Evolutionary conservation across 2,113 vertebrate species (phyloP), one percentile per base, ranked within the genome.

Genomic region (Tringa solitaria): DNA sequence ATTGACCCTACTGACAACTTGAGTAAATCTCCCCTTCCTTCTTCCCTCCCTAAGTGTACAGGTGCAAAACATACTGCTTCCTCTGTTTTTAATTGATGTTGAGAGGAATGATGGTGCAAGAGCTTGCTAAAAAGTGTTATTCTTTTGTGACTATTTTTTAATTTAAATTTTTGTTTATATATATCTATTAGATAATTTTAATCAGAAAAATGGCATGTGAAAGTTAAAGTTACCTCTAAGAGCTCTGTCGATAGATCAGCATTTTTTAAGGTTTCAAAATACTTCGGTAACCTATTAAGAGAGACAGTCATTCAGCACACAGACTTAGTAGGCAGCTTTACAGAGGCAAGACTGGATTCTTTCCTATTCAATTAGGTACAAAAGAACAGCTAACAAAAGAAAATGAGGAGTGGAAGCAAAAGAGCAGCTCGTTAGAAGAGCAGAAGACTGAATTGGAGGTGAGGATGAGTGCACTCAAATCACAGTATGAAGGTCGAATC

Each of bases 361-460:
- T 57, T 86, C 13, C 28, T 56, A 2, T 56, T 84, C 17, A 20
- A 67, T 88, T 95, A 99, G 99, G 96, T 86, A 94, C 97, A 5
- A 99, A 99, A 97, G 99, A 99, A 28, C 98, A 99, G 91, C 81
- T 99, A 32, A 98, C 98, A 60, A 99, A 98, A 96, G 99, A 99
- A 90, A 99, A 98, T 6, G 99, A 99, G 57, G 99, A 99, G 94
- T 97, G 99, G 77, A 99, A 99, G 96, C 98, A 98, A 83, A 98
- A 98, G 79, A 97, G 95, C 70, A 96, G 92, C 69, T 96, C 96
- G 10, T 81, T 98, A 75, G 98, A 98, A 67, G 98, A 99, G 79
- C 99, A 99, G 96, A 98, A 98, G 50, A 99, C 99, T 14, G 99
- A 99, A 75, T 37, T 99, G 88, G 99, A 99, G 94, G 99, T 99